Base-by-base conservation (phyloP, 2,888 invertebrate genomes). In the Lasioglossum pauxillum region DNA sequence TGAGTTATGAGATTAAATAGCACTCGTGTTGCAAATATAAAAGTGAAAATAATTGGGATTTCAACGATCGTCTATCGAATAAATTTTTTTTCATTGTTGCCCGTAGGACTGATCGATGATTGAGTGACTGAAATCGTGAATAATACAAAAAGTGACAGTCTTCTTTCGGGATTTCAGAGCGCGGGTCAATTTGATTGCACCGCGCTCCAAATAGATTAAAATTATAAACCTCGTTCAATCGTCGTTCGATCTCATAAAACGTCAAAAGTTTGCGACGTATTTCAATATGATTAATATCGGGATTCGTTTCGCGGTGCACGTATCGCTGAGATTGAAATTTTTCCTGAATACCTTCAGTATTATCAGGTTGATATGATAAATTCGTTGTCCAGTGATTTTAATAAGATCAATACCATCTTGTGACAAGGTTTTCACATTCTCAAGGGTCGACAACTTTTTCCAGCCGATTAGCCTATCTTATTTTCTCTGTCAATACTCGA, bases 381-480 rank as follows among this genome's bases (percentile, higher is more conserved):
- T n/a, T 57, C n/a, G n/a, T 57, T n/a, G 12, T 12, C 57, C n/a
- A 57, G n/a, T 57, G 57, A 14, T 35, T 38, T 38, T 31, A 38
- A 19, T 67, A 10, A 14, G 35, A 27, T 46, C 46, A n/a, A 16
- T 60, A n/a, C 1, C n/a, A 57, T 74, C 46, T 57, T 78, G 46
- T 31, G n/a, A 57, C 46, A 35, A 57, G n/a, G 69, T 74, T 44
- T 35, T 19, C 19, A 16, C 31, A 41, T 75, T 78, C 74, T 71
- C 78, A 35, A 23, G 35, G 41, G 46, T 23, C 27, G 46, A 78
- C 74, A 57, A 78, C 74, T 46, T 75, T 83, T 83, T 83, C 74
- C 77, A 64, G 57, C n/a, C 78, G 49, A 83, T 84, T 84, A 73
- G 75, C 19, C 74, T 12, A n/a, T 44, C 74, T 84, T 57, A 49